Evolutionary conservation across 2,113 vertebrate genomes (phyloP), one percentile per base, ranked within the genome.

Genomic region (Ardeotis arabs): DNA sequence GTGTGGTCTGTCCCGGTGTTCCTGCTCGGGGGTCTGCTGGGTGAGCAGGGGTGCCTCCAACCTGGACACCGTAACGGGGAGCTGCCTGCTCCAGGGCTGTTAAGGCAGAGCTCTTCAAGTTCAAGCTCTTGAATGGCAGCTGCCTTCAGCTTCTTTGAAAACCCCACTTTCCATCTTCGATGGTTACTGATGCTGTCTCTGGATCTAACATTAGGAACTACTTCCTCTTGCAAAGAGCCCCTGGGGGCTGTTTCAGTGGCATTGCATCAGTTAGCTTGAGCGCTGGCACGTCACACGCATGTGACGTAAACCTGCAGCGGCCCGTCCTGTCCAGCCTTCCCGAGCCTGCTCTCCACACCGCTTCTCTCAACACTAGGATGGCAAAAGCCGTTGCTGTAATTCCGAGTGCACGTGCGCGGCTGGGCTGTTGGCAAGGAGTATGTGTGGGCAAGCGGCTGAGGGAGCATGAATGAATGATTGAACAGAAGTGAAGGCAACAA

Each of bases 401-500:
- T 92, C 67, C n/a, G 82, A 89, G 87, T 50, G 87, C 75, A 19
- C 78, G 12, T 3, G 58, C 81, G 66, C 77, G 83, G 79, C 63
- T 80, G 81, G 91, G 93, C 84, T 96, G 82, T 83, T 85, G 97
- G 77, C 33, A 56, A 94, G 91, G 78, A 93, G 25, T 37, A 23
- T 28, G 49, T 49, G 87, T 95, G 89, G 93, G 91, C 11, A 55
- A 84, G 70, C 23, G 56, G 73, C 68, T 91, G 91, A 75, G 70
- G 87, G 84, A 94, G 84, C 82, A 86, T 73, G 93, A 90, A 84
- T 93, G 96, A 95, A 25, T 79, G 96, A 89, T n/a, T 74, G 94
- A 95, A 47, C 85, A 93, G 95, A 96, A 50, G 60, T 55, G 33
- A 89, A 79, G 7, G 66, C 63, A 72, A 63, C 73, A 93, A 84